A percentile compares a stretch with the other conserved stretches of the same genome.
These are phyloP conservation scores for Orchestia grillus DNA, from an alignment of 1,140 invertebrate species.

Conservation along the genomic window DNA sequence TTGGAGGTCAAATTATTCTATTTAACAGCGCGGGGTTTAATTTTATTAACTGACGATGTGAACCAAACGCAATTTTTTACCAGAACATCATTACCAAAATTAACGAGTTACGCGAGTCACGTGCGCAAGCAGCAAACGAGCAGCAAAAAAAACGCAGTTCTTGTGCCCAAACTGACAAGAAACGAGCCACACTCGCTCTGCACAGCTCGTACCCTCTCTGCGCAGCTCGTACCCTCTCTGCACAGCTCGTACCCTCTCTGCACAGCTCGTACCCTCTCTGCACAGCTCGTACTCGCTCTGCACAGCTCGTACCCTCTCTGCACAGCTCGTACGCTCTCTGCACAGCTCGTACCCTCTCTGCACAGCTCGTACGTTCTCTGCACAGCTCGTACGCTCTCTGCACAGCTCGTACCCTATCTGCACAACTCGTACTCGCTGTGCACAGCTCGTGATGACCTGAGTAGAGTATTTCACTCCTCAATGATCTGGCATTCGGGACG, in stretches of 20 bases:
- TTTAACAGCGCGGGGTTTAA: no score
- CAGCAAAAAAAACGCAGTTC: no score
- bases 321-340: not conserved
- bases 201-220: not conserved
- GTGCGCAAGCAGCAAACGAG: no score
- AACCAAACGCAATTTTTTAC: no score
- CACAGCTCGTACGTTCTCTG: not conserved
- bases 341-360: no score
- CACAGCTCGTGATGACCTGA: not conserved
- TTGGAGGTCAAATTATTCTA: no score
- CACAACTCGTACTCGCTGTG: no score
- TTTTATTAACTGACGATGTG: no score
- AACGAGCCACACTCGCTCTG: not conserved
- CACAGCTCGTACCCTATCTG: not conserved
- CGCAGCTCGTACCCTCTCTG: not conserved
- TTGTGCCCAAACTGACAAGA: no score
- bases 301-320: not conserved
- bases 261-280: not conserved
- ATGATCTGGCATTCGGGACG: not conserved
- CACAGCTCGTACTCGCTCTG: not conserved
- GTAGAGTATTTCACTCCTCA: slow-evolving; percentile 13
- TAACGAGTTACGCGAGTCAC: no score
- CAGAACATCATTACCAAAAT: no score
- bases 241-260: not conserved
- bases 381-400: no score